Conservation (phyloP, 2,888 invertebrate genomes). For the Taphrorychus bicolor region DNA sequence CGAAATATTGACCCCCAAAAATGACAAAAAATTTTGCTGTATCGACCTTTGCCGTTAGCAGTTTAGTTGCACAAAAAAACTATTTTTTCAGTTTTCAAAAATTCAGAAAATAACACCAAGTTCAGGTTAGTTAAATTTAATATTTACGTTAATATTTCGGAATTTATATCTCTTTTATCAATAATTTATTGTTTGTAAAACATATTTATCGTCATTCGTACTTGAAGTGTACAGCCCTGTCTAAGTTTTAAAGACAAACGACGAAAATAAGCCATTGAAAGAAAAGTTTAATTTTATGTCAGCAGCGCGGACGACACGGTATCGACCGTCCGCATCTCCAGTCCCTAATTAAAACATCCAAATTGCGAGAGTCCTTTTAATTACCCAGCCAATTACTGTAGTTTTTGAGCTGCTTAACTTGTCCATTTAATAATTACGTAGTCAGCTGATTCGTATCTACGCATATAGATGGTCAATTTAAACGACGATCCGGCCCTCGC, state of each 20-base stretch:
- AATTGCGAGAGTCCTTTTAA: slow-evolving; percentile 53
- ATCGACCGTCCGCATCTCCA: slow-evolving; percentile 42
- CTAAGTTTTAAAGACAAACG: slow-evolving; percentile 6
- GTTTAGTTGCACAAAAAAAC: no score
- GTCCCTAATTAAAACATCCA: slow-evolving; percentile 53
- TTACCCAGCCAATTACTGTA: slow-evolving; percentile 53
- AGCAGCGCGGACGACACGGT: slow-evolving; percentile 24
- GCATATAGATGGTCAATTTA: slow-evolving; percentile 51
- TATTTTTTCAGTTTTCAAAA: no score
- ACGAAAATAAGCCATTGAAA: slow-evolving; percentile 32
- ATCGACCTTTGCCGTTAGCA: no score
- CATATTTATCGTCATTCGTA: no score
- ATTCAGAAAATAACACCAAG: no score
- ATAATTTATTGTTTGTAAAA: no score
- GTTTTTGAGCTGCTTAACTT: slow-evolving; percentile 53
- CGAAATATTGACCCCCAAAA: no score
- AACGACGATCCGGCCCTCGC: slow-evolving; percentile 27
- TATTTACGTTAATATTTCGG: no score
- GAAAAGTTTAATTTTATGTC: slow-evolving; percentile 40
- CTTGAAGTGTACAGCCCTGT: neutral
- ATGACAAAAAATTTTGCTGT: no score
- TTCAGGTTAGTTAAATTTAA: no score
- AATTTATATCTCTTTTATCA: no score
- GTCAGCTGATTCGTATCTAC: slow-evolving; percentile 51
- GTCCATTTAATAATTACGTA: slow-evolving; percentile 53